Evolutionary conservation across 2,113 vertebrate species (phyloP).

Genomic region (Anarhynchus alexandrinus): DNA sequence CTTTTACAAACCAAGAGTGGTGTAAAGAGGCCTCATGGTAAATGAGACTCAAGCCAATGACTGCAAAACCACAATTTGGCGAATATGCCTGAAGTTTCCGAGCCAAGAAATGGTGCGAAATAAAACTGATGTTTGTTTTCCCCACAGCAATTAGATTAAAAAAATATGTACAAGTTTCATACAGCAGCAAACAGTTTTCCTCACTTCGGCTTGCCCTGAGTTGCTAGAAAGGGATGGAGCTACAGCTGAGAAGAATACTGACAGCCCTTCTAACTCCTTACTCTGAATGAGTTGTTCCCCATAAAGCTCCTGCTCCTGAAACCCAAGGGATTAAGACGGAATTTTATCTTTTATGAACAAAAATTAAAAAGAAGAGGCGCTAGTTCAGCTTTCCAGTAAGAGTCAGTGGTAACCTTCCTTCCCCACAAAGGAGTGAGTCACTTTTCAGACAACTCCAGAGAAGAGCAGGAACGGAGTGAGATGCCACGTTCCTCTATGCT

Average conservation of each 20-base stretch:
- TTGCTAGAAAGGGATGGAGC: conserved; percentile 48
- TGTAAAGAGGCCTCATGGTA: conserved; percentile 56
- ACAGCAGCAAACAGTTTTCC: conserved; percentile 52
- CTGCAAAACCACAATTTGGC: conserved; percentile 60
- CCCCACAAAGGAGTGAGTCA: conserved; percentile 28
- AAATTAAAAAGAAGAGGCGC: not conserved
- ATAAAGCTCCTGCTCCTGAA: conserved; percentile 1
- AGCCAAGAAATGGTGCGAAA: conserved; percentile 66
- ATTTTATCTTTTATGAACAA: not conserved
- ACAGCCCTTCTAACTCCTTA: not conserved
- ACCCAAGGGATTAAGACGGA: not conserved
- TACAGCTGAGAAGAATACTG: not conserved
- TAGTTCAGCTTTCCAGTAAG: conserved; percentile 38
- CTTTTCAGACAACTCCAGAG: not conserved
- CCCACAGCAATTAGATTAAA: conserved; percentile 58
- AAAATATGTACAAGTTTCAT: conserved; percentile 56
- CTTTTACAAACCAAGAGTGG: conserved; percentile 35
- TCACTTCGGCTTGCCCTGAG: conserved; percentile 31
- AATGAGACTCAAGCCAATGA: conserved; percentile 36
- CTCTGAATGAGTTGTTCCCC: not conserved
- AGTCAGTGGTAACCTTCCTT: not conserved
- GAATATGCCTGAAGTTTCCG: not conserved
- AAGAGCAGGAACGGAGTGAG: not conserved
- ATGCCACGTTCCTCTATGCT: not conserved
- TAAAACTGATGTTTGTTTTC: conserved; percentile 64